Conservation (phyloP, 2,113 vertebrate genomes). For the Thymallus thymallus region DNA sequence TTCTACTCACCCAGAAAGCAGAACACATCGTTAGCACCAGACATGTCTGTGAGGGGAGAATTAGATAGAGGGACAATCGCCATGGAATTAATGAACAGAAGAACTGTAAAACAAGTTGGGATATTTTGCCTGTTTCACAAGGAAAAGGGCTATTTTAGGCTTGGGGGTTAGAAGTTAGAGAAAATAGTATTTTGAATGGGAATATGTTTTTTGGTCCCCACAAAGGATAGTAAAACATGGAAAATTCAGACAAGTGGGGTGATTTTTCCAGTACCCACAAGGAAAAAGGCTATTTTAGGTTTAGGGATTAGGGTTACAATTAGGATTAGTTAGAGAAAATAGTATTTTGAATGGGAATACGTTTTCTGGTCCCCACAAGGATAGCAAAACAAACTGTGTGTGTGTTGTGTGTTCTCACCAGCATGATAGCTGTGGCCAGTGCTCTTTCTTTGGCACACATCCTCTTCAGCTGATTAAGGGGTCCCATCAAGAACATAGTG, state of each 20-base stretch:
- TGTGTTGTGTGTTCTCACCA: constrained; percentile 70
- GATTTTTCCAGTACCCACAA: background rate
- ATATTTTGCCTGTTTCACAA: too few relatives aligned
- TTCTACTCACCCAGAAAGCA: constrained; percentile 83
- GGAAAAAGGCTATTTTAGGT: background rate
- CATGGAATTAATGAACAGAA: too few relatives aligned
- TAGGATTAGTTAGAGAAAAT: too few relatives aligned
- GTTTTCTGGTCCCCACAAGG: background rate
- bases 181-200: too few relatives aligned
- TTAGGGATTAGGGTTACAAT: background rate
- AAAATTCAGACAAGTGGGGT: too few relatives aligned
- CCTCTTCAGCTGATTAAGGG: constrained; percentile 82
- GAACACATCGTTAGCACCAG: constrained; percentile 84
- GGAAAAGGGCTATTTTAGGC: too few relatives aligned
- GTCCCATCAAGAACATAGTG: constrained; percentile 89
- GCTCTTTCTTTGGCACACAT: constrained; percentile 89
- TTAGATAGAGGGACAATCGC: too few relatives aligned
- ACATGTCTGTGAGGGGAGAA: constrained; percentile 70
- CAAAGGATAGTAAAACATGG: background rate
- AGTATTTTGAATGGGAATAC: too few relatives aligned
- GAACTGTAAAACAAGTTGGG: too few relatives aligned
- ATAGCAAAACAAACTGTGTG: background rate
- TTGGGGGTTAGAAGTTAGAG: too few relatives aligned
- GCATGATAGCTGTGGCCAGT: constrained; percentile 85
- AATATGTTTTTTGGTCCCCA: too few relatives aligned